A percentile compares a stretch with the other conserved stretches of the same genome.
These are phyloP conservation scores for Phaethornis superciliosus DNA, from an alignment of 2,113 vertebrate genomes.

Conservation along the genomic window DNA sequence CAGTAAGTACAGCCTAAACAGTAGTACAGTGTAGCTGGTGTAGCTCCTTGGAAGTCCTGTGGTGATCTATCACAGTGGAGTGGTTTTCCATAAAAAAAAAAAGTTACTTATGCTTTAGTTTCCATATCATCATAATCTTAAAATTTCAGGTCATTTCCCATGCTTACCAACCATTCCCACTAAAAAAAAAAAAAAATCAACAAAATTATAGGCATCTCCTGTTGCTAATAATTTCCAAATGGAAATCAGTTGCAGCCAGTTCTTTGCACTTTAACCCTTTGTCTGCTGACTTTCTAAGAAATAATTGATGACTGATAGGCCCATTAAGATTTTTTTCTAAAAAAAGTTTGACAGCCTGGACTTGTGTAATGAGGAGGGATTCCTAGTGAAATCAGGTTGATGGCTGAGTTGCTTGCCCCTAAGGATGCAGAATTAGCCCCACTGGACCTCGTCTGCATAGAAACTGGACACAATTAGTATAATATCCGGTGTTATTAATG, in stretches of 20 bases:
- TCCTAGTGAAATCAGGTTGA: slow-evolving; percentile 72
- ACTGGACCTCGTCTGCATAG: slow-evolving; percentile 79
- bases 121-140: not conserved
- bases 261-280: slow-evolving; percentile 75
- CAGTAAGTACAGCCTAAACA: not conserved
- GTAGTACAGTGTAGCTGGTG: accelerated
- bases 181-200: slow-evolving; percentile 28
- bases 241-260: slow-evolving; percentile 53
- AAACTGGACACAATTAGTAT: slow-evolving; percentile 83
- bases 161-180: not conserved
- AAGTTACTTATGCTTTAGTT: not conserved
- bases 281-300: not conserved
- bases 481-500: slow-evolving; percentile 79
- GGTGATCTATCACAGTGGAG: not conserved
- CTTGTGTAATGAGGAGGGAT: slow-evolving; percentile 79
- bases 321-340: slow-evolving; percentile 39
- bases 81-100: not conserved
- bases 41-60: not conserved
- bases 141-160: not conserved
- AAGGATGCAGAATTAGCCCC: slow-evolving; percentile 77
- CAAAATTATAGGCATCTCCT: slow-evolving; percentile 47
- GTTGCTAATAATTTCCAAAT: slow-evolving; percentile 77
- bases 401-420: slow-evolving; percentile 70
- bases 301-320: no score
- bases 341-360: slow-evolving; percentile 75